phyloP scores from a whole-genome alignment of 2,888 invertebrate species.

The Desoria tigrina region DNA sequence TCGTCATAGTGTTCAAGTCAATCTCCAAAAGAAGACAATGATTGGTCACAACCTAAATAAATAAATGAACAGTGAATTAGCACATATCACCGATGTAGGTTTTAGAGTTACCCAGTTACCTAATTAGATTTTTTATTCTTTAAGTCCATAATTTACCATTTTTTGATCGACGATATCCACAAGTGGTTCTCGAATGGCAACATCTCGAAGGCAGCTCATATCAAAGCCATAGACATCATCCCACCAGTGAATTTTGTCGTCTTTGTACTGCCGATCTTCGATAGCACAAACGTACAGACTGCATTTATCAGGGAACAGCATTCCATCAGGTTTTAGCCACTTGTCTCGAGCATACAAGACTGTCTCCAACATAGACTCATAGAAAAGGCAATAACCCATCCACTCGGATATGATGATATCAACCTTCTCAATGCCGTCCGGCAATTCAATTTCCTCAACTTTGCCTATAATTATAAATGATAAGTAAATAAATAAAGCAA shows the following conservation, averaged over 20 bases:
- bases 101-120: background rate
- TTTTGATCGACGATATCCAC: slow-evolving; percentile 99
- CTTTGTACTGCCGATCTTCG: slow-evolving; percentile 98
- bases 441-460: slow-evolving; percentile 92
- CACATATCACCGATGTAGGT: background rate
- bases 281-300: slow-evolving; percentile 91
- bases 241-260: slow-evolving; percentile 99
- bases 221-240: slow-evolving; percentile 99
- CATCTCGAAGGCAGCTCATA: slow-evolving; percentile 97
- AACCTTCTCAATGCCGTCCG: slow-evolving; percentile 84
- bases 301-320: slow-evolving; percentile 90
- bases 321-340: slow-evolving; percentile 89
- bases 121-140: slow-evolving; percentile 68
- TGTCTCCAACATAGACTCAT: slow-evolving; percentile 99
- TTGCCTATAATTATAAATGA: slow-evolving; percentile 55
- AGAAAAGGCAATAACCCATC: slow-evolving; percentile 90
- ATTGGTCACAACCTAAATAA: slow-evolving; percentile 79
- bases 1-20: slow-evolving; percentile 96
- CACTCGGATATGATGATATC: slow-evolving; percentile 86
- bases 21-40: slow-evolving; percentile 94
- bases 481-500: background rate
- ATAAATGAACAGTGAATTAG: slow-evolving; percentile 4
- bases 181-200: slow-evolving; percentile 95
- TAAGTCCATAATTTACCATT: slow-evolving; percentile 75
- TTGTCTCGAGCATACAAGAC: slow-evolving; percentile 97